Base-by-base conservation (phyloP, 2,113 vertebrate genomes). In the Ia io region DNA sequence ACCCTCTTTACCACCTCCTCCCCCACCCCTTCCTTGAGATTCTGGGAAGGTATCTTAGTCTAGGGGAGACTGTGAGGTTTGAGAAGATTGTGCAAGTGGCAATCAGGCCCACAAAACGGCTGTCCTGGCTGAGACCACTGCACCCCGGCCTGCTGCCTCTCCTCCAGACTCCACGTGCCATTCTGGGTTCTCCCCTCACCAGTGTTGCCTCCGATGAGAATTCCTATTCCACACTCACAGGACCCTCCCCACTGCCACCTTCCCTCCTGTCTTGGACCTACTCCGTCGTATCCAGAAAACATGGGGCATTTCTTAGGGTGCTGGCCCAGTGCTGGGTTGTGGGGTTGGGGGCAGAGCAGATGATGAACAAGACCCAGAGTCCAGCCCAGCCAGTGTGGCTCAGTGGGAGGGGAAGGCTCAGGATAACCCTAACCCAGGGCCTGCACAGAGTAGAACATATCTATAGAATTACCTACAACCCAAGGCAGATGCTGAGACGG, bases 381-480 rank as follows among this genome's bases (percentile, higher is more conserved):
- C 28, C 65, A 22, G 2, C 1, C 53, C 53, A 56, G 53, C 56
- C 56, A 25, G 56, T 59, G 56, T 59, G 22, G 56, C 56, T 59
- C 22, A 59, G 56, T 59, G n/a, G n/a, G n/a, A n/a, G n/a, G n/a
- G 18, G 22, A 42, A 89, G 18, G 9, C 85, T 56, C 61, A 7
- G n/a, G 71, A 67, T 86, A 82, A 42, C 28, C 42, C 12, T 28
- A n/a, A 18, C 28, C 61, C 40, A 14, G 63, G 3, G 17, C 49
- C 67, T 70, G 82, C 61, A 35, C 9, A 23, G 86, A 30, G 35
- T 6, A 61, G 18, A 12, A 59, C 8, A 1, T 78, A 16, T 80
- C 89, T 67, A 65, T 49, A 88, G 91, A 87, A 79, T 44, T 88
- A 85, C 84, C 65, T 37, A 83, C 91, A 93, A 47, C 76, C 63